Base-by-base conservation (phyloP, 2,113 vertebrate species). In the Xenopus tropicalis region DNA sequence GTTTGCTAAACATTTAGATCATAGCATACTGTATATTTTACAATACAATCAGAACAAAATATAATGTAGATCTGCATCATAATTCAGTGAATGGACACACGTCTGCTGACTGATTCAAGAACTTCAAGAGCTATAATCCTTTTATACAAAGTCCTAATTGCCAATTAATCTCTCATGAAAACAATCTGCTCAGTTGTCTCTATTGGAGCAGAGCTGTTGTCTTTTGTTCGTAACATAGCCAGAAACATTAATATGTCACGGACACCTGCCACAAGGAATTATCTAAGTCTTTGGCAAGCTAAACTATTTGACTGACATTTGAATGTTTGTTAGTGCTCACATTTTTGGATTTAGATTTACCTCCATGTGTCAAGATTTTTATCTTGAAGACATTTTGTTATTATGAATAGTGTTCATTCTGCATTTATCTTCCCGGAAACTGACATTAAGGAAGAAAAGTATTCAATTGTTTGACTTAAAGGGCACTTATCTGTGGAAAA, bases 121-220 rank as follows among this genome's bases (percentile, higher is more conserved):
- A 42, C 52, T 37, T 61, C 64, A 21, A 13, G 19, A 37, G 51
- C n/a, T n/a, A 74, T 73, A 65, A 74, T 66, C 72, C 29, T 68
- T 56, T 67, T 67, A 61, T 58, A 67, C 22, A 61, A 42, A 74
- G 48, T 59, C 65, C 65, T 67, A 46, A 67, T 67, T 57, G 67
- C 23, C 52, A 67, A 37, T 70, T 70, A 70, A 61, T 67, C 64
- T 46, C 51, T 54, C 29, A 57, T 51, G 62, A 51, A 66, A 66
- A 66, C 64, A 66, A 66, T 66, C 44, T 66, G 46, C 29, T 67
- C 22, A 61, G 17, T 61, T 51, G 64, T 52, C 70, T 71, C 42
- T 67, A 17, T 17, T 59, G 23, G 22, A 61, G 57, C 43, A 13
- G 10, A 68, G 19, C 46, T 29, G 48, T 3, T 37, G 54, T 21